Conservation (phyloP, 2,797 vertebrate genomes). For the Tenualosa ilisha region DNA sequence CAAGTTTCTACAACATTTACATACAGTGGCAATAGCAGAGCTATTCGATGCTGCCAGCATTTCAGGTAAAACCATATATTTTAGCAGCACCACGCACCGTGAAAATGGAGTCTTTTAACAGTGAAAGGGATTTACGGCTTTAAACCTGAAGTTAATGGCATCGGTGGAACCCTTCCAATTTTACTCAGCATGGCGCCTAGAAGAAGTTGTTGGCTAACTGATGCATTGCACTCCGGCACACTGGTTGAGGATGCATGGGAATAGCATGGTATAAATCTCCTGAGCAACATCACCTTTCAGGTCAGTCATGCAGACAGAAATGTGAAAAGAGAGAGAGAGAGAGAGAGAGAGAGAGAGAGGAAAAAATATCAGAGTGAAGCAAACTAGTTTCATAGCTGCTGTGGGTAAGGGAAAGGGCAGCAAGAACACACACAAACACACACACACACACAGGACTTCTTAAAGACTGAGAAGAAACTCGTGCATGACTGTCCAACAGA, state of each 20-base stretch:
- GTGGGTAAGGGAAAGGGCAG: neutral
- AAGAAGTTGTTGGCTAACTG: constrained; percentile 19
- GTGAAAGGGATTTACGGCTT: constrained; percentile 26
- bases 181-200: neutral
- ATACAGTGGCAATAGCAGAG: neutral
- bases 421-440: neutral
- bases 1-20: neutral
- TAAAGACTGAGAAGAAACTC: neutral
- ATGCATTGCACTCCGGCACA: constrained; percentile 5
- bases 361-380: neutral
- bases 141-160: constrained; percentile 23
- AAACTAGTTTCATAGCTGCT: neutral
- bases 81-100: neutral
- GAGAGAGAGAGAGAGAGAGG: no score
- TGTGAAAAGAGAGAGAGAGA: neutral
- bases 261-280: neutral
- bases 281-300: neutral
- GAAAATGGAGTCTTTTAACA: constrained; percentile 25
- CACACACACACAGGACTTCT: neutral
- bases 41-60: neutral
- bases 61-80: constrained; percentile 23
- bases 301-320: constrained; percentile 1
- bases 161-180: constrained; percentile 25
- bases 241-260: constrained; percentile 6
- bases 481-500: neutral